Conservation (phyloP, 2,113 vertebrate genomes). For the Melanocharis versteri region DNA sequence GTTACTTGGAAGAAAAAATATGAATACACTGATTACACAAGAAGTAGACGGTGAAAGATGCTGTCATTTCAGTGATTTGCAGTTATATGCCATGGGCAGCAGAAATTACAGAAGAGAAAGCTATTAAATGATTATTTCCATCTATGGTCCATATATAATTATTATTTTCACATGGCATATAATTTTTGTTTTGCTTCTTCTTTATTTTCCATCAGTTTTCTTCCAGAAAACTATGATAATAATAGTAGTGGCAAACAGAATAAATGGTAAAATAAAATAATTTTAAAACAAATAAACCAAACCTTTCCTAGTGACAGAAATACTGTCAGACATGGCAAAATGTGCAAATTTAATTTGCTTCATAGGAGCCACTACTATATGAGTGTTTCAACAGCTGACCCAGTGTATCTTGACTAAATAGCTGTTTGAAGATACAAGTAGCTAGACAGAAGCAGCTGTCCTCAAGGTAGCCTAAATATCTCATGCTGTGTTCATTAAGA, state of each 20-base stretch:
- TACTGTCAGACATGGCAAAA: neutral
- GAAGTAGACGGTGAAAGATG: neutral
- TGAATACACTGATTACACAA: neutral
- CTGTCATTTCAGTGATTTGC: neutral
- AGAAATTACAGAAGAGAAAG: neutral
- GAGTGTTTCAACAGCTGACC: conserved; percentile 3
- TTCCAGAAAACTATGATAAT: neutral
- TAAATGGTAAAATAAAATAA: neutral
- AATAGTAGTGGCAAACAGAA: neutral
- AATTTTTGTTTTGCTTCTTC: neutral
- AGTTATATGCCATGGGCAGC: neutral
- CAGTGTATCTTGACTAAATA: conserved; percentile 7
- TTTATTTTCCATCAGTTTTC: neutral
- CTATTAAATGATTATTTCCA: neutral
- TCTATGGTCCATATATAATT: neutral
- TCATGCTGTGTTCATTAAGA: conserved; percentile 55
- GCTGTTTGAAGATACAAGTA: conserved; percentile 18
- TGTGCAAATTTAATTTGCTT: neutral
- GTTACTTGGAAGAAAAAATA: neutral
- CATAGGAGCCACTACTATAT: neutral
- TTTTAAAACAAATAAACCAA: neutral
- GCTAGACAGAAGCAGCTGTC: conserved; percentile 22
- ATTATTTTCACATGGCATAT: neutral
- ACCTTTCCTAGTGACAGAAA: neutral
- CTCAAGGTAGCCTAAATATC: conserved; percentile 40